phyloP scores from a whole-genome alignment of 2,888 invertebrate species.

The Strigamia transsilvanica region DNA sequence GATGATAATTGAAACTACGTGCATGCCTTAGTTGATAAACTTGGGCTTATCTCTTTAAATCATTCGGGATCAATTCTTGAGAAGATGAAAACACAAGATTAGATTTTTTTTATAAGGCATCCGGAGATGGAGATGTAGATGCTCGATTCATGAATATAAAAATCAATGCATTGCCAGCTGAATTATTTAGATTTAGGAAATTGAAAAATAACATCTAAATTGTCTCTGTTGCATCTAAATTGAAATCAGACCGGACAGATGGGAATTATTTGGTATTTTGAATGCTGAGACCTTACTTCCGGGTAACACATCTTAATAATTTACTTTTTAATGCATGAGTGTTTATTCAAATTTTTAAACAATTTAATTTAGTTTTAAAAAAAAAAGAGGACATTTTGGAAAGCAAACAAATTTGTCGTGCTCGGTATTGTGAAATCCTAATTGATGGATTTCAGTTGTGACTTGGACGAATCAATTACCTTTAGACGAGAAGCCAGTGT shows the following conservation, averaged over 20 bases:
- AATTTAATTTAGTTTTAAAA: background rate
- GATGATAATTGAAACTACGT: background rate
- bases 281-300: background rate
- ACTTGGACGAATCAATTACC: conserved; percentile 46
- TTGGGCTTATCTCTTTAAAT: background rate
- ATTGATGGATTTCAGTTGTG: conserved; percentile 46
- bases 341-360: no score
- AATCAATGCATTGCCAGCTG: conserved; percentile 40
- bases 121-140: conserved; percentile 12
- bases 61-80: conserved; percentile 8
- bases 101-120: background rate
- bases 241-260: background rate
- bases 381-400: background rate
- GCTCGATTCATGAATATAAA: conserved; percentile 44
- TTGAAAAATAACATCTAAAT: conserved; percentile 49
- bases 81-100: background rate
- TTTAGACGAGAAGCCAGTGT: conserved; percentile 29
- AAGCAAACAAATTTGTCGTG: background rate
- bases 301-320: background rate
- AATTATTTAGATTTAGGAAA: conserved; percentile 40
- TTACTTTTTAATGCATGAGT: background rate
- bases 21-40: background rate
- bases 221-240: conserved; percentile 24
- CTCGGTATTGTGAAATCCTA: conserved; percentile 17
- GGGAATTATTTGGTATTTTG: background rate